Evolutionary conservation across 2,797 vertebrate genomes (phyloP).

Genomic region (Centropyge bicolor): DNA sequence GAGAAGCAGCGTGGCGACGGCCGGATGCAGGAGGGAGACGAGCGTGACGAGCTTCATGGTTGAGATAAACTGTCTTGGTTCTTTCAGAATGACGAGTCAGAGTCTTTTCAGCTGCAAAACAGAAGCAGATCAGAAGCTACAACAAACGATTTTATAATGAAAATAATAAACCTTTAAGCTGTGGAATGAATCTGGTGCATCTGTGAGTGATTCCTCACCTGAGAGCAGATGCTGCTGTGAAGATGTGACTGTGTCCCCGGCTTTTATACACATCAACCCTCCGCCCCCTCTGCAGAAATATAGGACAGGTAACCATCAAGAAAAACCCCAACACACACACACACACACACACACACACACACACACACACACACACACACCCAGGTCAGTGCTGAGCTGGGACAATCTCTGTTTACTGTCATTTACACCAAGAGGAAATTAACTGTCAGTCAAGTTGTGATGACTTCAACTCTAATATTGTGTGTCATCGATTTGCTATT

Average conservation of each 20-base stretch:
- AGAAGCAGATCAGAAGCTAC: background rate
- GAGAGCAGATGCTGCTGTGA: constrained; percentile 56
- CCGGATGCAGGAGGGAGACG: constrained; percentile 10
- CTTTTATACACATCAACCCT: constrained; percentile 67
- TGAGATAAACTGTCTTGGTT: background rate
- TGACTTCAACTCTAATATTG: background rate
- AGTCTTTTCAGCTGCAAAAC: constrained; percentile 39
- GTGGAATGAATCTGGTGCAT: background rate
- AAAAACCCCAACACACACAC: constrained; percentile 56
- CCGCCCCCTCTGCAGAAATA: constrained; percentile 66
- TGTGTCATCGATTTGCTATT: constrained; percentile 6
- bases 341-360: constrained; percentile 29
- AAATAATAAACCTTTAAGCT: background rate
- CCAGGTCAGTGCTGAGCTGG: constrained; percentile 51
- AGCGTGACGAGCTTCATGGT: constrained; percentile 55
- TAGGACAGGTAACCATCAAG: constrained; percentile 74
- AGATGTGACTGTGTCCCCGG: background rate
- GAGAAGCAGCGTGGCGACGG: constrained; percentile 20
- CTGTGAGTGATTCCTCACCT: constrained; percentile 47
- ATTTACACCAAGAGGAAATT: constrained; percentile 66
- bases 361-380: constrained; percentile 26
- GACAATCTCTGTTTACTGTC: constrained; percentile 62
- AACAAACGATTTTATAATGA: background rate
- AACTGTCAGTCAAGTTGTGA: constrained; percentile 40
- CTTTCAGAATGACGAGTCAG: background rate